A percentile compares a stretch with the other conserved stretches of the same genome.
phyloP scores from a whole-genome alignment of 1,140 invertebrate genomes.

The Solenopsis fugax region DNA sequence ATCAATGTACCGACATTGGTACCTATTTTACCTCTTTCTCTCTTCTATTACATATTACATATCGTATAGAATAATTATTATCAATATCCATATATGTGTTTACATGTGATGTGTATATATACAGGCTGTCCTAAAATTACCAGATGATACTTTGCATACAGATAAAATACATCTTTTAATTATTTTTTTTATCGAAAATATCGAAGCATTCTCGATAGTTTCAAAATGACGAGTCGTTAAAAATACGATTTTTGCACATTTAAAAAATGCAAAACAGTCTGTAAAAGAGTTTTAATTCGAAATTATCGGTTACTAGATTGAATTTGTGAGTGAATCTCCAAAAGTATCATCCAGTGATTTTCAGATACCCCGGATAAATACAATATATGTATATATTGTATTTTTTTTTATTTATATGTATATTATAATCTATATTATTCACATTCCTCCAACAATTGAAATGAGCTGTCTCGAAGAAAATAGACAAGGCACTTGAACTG shows the following conservation, averaged over 20 bases:
- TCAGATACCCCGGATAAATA: constrained; percentile 59
- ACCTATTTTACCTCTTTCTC: constrained; percentile 63
- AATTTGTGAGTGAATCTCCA: constrained; percentile 13
- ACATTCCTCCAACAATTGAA: constrained; percentile 86
- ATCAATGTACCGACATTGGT: constrained; percentile 67
- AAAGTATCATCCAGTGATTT: constrained; percentile 47
- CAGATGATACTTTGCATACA: constrained; percentile 29
- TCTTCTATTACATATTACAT: constrained; percentile 60
- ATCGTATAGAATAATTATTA: constrained; percentile 77
- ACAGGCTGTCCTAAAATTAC: constrained; percentile 52
- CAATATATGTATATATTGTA: constrained; percentile 63
- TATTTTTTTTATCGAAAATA: constrained; percentile 16
- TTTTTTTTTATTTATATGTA: constrained; percentile 72
- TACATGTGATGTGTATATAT: constrained; percentile 69
- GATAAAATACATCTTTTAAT: background rate
- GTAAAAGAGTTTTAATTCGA: background rate
- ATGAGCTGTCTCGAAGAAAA: constrained; percentile 86
- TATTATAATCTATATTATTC: constrained; percentile 82
- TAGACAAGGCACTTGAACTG: constrained; percentile 86
- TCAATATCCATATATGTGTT: constrained; percentile 73
- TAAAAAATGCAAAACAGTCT: background rate
- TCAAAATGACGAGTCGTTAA: constrained; percentile 13
- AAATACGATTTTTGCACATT: background rate
- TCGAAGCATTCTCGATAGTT: background rate
- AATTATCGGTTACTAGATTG: background rate